Evolutionary conservation across 2,113 vertebrate genomes (phyloP), one percentile per base, ranked within the genome.

Genomic region (Thalassoma bifasciatum): DNA sequence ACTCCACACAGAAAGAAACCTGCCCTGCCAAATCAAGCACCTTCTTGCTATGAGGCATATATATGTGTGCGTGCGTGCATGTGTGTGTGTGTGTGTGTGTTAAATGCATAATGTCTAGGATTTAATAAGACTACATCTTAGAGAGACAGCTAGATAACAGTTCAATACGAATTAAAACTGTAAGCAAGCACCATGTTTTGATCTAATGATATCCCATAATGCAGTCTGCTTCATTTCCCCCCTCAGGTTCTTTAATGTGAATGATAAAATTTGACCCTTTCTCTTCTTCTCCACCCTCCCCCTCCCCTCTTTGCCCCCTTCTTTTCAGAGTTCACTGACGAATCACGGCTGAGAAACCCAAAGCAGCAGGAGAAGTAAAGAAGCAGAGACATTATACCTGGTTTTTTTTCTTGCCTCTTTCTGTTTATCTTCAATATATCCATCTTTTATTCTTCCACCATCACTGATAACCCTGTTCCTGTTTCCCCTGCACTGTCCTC

Each of bases 261-360:
- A 85, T 66, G 54, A n/a, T 36, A 19, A 57, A 66, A 81, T 67
- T 57, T 78, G 30, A 81, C 54, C 22, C 10, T 46, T 51, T 67
- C 60, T 79, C 66, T 53, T 68, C 61, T 66, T 50, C 34, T 65
- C 30, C 30, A 1, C 60, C 30, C 26, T 40, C 30, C 2, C 59
- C 49, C 17, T 9, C 12, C 50, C 14, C 47, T 2, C 47, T 19
- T 46, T 34, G 49, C 23, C 40, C 17, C 17, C 6, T 53, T 24
- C 3, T 67, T 82, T 67, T 42, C 75, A 92, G 91, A 66, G 77
- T 51, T 16, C 58, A 5, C 54, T 68, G 86, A 90, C 59, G 0
- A 91, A 89, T 75, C 88, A 89, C 2, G 85, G 91, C 76, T 86
- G 71, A 90, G 66, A 57, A 75, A 65, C 64, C 74, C 47, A 59